A percentile compares a stretch with the other conserved stretches of the same genome.
These are phyloP conservation scores for Drosophila kurseongensis DNA, from an alignment of 1,140 invertebrate species.

Conservation along the genomic window DNA sequence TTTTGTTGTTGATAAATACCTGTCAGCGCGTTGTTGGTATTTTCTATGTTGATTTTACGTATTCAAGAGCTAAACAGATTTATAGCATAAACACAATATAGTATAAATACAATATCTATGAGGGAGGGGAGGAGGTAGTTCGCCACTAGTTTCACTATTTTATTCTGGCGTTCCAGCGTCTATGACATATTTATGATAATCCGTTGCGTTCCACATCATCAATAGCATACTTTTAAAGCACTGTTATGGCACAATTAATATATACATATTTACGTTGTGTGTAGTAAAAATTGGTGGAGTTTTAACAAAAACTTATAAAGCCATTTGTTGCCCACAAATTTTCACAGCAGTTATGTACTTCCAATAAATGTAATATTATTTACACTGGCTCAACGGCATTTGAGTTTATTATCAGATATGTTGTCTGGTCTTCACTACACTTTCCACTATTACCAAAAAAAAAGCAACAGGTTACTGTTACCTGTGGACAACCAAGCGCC, in stretches of 20 bases:
- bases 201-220: conserved; percentile 8
- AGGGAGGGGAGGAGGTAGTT: background rate
- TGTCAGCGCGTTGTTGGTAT: background rate
- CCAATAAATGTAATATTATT: conserved; percentile 12
- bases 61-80: background rate
- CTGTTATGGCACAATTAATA: conserved; percentile 9
- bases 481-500: conserved; percentile 22
- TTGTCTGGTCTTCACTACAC: conserved; percentile 24
- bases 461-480: conserved; percentile 28
- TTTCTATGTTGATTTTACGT: conserved; percentile 1
- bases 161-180: conserved; percentile 1
- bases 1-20: background rate
- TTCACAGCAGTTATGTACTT: background rate
- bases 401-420: conserved; percentile 17
- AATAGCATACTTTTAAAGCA: conserved; percentile 2
- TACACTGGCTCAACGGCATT: conserved; percentile 2
- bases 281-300: background rate
- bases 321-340: conserved; percentile 11
- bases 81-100: background rate
- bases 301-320: background rate
- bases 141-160: conserved; percentile 4
- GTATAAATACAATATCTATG: conserved; percentile 1
- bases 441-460: conserved; percentile 40
- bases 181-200: conserved; percentile 3
- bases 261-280: conserved; percentile 1